These are phyloP conservation scores for Drosophila peninsularis DNA, from an alignment of 2,888 invertebrate species.

Conservation along the genomic window DNA sequence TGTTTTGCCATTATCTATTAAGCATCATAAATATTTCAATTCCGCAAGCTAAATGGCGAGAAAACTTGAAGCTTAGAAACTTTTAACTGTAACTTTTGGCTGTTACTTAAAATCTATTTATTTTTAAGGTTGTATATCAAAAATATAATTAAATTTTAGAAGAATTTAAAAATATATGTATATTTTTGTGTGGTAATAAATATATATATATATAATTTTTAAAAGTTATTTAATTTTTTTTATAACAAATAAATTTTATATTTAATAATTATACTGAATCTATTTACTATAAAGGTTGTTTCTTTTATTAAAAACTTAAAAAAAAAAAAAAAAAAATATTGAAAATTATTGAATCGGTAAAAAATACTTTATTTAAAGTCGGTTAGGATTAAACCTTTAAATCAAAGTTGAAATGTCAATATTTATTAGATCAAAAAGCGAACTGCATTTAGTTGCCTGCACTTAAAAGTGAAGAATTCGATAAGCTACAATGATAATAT, in stretches of 20 bases:
- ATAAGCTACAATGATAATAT: not conserved
- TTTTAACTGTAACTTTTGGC: not conserved
- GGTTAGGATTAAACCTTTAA: no score
- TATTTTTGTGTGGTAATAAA: no score
- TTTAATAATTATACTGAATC: no score
- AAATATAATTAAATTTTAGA: not conserved
- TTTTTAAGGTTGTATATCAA: not conserved
- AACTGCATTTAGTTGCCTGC: not conserved
- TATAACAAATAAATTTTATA: not conserved
- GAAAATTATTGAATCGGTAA: no score
- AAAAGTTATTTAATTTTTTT: not conserved
- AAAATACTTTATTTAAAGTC: no score
- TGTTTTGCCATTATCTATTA: conserved; percentile 28
- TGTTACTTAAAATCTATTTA: not conserved
- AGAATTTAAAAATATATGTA: no score
- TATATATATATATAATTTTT: no score
- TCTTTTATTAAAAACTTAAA: no score
- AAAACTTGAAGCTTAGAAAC: not conserved
- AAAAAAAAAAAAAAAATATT: no score
- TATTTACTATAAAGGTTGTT: no score
- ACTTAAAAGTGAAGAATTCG: conserved; percentile 1
- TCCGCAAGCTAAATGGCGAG: not conserved
- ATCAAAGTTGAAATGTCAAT: no score
- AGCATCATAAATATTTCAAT: conserved; percentile 20
- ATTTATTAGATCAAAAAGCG: no score